phyloP scores from a whole-genome alignment of 2,888 invertebrate species.

The Drosophila meridiana region DNA sequence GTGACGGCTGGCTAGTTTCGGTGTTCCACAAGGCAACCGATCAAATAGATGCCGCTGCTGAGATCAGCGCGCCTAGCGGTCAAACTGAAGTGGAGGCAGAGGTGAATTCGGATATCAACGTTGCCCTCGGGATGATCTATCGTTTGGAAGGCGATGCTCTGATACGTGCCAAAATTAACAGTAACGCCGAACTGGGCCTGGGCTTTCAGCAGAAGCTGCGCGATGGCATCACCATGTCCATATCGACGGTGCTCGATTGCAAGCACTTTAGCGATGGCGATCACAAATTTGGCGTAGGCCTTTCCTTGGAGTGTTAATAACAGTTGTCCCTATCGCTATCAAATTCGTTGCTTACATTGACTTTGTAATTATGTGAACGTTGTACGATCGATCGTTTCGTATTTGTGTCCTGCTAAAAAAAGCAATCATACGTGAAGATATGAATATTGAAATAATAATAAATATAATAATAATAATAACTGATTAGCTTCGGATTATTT shows the following conservation, averaged over 20 bases:
- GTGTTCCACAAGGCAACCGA: slow-evolving; percentile 58
- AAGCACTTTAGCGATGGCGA: slow-evolving; percentile 97
- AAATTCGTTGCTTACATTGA: slow-evolving; percentile 14
- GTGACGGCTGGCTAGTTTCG: slow-evolving; percentile 51
- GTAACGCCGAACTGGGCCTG: slow-evolving; percentile 94
- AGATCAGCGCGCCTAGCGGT: slow-evolving; percentile 28
- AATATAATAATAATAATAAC: neutral
- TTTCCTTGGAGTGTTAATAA: slow-evolving; percentile 96
- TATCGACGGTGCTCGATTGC: slow-evolving; percentile 87
- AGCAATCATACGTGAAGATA: neutral
- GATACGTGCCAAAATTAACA: slow-evolving; percentile 96
- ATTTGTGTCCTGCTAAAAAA: neutral
- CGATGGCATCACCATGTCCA: slow-evolving; percentile 94
- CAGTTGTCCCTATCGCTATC: slow-evolving; percentile 5
- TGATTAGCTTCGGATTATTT: neutral
- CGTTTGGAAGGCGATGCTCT: slow-evolving; percentile 92
- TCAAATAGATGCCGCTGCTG: slow-evolving; percentile 47
- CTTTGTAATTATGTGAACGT: neutral
- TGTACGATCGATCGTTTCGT: neutral
- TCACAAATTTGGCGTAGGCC: slow-evolving; percentile 97
- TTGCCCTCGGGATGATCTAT: slow-evolving; percentile 95
- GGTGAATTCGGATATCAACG: slow-evolving; percentile 88
- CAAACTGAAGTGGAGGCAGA: slow-evolving; percentile 83
- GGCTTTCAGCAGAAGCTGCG: slow-evolving; percentile 96
- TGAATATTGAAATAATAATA: neutral